Evolutionary conservation across 1,140 invertebrate genomes (phyloP), one percentile per base, ranked within the genome.

Genomic region (Drosophila serrata): DNA sequence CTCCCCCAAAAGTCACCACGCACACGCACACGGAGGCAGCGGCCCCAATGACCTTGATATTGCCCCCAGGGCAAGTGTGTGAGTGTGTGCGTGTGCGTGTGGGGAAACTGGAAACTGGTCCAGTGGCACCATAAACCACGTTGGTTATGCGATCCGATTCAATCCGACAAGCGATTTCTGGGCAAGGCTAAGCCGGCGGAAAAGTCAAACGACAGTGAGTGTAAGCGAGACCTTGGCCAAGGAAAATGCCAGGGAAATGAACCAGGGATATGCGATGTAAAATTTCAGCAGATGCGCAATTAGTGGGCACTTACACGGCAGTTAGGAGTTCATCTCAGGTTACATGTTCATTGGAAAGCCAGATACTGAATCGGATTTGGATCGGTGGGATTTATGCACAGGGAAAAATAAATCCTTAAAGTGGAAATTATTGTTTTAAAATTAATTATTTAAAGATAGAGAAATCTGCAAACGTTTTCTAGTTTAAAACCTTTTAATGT

Each of bases 251-350:
- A 22, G 49, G 12, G 8, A 53, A 53, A 53, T 15, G 1, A 13
- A 15, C 12, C 33, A 24, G 19, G 22, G 22, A 62, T 61, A 40
- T 42, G 27, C 57, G 29, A 22, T 51, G 53, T 6, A 35, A 69
- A 85, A 70, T 75, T 73, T 72, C 42, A 67, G 68, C 88, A 91
- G 88, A 91, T 91, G 88, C 75, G 88, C 88, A 91, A 90, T 91
- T 91, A 88, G 70, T 56, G 67, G 45, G 64, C 65, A 84, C 73
- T 73, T 85, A 84, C 61, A 70, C 17, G 57, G 49, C 40, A 51
- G 33, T 53, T 46, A n/a, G 42, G 46, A 51, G 42, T 13, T 33
- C 51, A n/a, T 67, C 51, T 87, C 84, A 24, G 42, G 58, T 87
- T 87, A 75, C 84, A 61, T 42, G 33, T 64, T 33, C 67, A 72